Base-by-base conservation (phyloP, 2,113 vertebrate genomes). In the Gymnogyps californianus region DNA sequence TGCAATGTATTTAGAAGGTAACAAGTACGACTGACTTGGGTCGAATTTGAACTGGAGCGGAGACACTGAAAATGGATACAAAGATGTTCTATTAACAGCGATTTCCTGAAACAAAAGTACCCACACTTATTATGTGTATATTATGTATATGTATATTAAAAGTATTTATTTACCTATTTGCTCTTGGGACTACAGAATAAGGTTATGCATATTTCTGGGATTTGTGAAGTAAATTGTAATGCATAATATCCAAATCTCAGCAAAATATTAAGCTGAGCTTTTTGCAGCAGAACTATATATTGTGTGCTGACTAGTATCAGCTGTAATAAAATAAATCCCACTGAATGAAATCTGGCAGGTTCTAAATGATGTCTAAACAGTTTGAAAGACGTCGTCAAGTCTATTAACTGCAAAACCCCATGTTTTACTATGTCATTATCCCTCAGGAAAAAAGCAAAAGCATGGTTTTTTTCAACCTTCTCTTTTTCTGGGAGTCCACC, bases 51-150 rank as follows among this genome's bases (percentile, higher is more conserved):
- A 67, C 15, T 62, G 52, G 20, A 83, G 21, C 6, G 83, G 40
- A 86, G 16, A 51, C 18, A 26, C 5, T 57, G 18, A 79, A 92
- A 85, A 64, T 26, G 62, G 32, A 64, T 66, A 62, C 4, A 61
- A 67, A 67, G 18, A 22, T 44, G 16, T 74, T 61, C 7, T 40
- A 34, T 51, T 83, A 62, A 32, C 10, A 69, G 14, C 8, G 28
- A 55, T 83, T 83, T 79, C 44, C 9, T 61, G 49, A 65, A 88
- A 51, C 19, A 87, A 61, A 85, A 24, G 8, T 54, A 28, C 12
- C 2, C 0, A 1, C 11, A 47, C 0, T 49, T 72, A 34, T 59
- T 54, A 47, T 82, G n/a, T 28, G 2, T 67, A 21, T 32, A 31
- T 64, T 65, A 52, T 46, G 29, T 25, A 38, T 34, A 18, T 22